A percentile compares a stretch with the other conserved stretches of the same genome.
These are phyloP conservation scores for Eudasyphora cyanicolor DNA, from an alignment of 2,888 invertebrate species.

Conservation along the genomic window DNA sequence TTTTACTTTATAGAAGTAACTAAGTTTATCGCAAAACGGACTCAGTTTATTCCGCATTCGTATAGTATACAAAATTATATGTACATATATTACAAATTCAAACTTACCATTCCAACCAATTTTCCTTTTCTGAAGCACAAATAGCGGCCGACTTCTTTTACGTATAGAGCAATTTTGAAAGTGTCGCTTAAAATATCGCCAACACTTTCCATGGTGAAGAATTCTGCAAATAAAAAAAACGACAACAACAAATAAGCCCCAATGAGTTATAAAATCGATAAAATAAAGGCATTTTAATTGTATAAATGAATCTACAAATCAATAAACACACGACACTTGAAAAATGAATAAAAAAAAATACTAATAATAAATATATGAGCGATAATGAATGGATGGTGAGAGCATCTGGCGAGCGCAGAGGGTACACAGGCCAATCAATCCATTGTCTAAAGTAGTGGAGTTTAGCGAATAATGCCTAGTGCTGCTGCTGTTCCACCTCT, in stretches of 20 bases:
- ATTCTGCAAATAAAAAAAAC: slow-evolving; percentile 70
- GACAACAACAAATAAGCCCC: neutral
- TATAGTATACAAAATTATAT: no score
- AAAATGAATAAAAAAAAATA: neutral
- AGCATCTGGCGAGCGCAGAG: neutral
- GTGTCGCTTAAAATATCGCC: slow-evolving; percentile 72
- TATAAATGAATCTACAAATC: neutral
- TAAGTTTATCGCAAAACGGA: no score
- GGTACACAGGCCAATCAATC: neutral
- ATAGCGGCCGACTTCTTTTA: slow-evolving; percentile 75
- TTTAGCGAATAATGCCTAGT: neutral
- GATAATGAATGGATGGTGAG: no score
- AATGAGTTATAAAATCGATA: slow-evolving; percentile 7
- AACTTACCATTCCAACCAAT: slow-evolving; percentile 77
- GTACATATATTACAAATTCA: no score
- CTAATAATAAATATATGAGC: no score
- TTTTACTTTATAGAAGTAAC: no score
- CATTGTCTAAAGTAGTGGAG: neutral
- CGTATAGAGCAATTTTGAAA: slow-evolving; percentile 77
- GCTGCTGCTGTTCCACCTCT: no score
- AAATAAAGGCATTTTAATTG: slow-evolving; percentile 1
- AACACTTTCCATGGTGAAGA: slow-evolving; percentile 76
- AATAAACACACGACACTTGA: neutral
- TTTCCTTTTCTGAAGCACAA: slow-evolving; percentile 76
- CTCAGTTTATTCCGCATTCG: no score